phyloP scores from a whole-genome alignment of 2,797 vertebrate species.

The Natrix natrix region DNA sequence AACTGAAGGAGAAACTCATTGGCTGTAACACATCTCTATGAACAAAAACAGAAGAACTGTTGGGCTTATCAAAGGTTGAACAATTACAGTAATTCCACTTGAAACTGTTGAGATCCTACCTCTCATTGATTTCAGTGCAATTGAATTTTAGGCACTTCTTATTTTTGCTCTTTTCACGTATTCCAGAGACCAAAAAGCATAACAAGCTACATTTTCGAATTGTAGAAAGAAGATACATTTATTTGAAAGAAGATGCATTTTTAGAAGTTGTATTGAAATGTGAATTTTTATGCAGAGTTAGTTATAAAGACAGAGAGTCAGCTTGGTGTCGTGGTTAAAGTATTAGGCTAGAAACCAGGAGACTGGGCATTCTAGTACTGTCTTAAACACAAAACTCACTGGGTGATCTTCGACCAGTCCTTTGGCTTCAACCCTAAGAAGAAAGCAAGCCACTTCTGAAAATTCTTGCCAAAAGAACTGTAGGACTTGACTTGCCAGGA shows the following conservation, averaged over 20 bases:
- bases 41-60: background rate
- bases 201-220: background rate
- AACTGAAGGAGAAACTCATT: background rate
- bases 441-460: background rate
- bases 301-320: background rate
- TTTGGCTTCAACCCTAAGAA: background rate
- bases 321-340: background rate
- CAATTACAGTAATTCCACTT: background rate
- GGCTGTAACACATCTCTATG: background rate
- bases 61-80: background rate
- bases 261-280: background rate
- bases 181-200: background rate
- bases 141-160: background rate
- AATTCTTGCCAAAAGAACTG: background rate
- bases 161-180: background rate
- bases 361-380: background rate
- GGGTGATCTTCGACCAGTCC: background rate
- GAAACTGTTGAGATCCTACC: background rate
- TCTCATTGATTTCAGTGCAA: background rate
- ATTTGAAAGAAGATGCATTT: background rate
- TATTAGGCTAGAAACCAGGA: background rate
- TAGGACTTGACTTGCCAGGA: background rate
- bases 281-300: background rate
- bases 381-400: background rate
- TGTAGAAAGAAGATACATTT: background rate